Base-by-base conservation (phyloP, 2,797 vertebrate species). In the Notolabrus celidotus region DNA sequence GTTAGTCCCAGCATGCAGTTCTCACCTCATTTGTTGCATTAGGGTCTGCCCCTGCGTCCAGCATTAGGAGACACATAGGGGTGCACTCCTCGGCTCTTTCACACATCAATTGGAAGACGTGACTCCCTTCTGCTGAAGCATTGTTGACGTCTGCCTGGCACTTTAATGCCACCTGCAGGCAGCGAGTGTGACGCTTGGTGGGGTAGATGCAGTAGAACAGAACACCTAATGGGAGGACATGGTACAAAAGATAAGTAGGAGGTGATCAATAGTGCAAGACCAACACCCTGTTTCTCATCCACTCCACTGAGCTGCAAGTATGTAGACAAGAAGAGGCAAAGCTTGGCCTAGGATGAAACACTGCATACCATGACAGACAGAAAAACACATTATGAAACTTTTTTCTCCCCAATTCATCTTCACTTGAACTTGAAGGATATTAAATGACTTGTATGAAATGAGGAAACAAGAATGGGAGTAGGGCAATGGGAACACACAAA, bases 151-250 rank as follows among this genome's bases (percentile, higher is more conserved):
- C 96, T 0, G 96, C 96, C 50, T 89, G 91, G 6, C 88, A 62
- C n/a, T 93, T 88, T 33, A 99, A 89, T 10, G 94, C 95, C 78
- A 94, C 84, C 61, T 95, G 73, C 41, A 93, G 78, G 83, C 97
- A 99, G 80, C 72, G 93, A 71, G 80, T 79, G 80, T 99, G 97
- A 12, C 94, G 87, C 58, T 87, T 93, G 33, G 96, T 97, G 49
- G 97, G 96, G 33, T 88, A 89, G 57, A 96, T 90, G 78, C 96
- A 97, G 90, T 97, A 97, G 92, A 98, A 99, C 27, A 99, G 87
- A 82, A 99, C 39, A 2, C 96, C 97, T 99, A 16, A 36, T 39
- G 36, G 2, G 1, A 1, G 7, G 34, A 2, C 33, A 4, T 9
- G 3, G 7, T 27, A 4, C 36, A 46, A 17, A 34, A 42, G n/a